A percentile compares a stretch with the other conserved stretches of the same genome.
Evolutionary conservation across 2,113 vertebrate genomes (phyloP).

Genomic region (Alexandromys fortis): DNA sequence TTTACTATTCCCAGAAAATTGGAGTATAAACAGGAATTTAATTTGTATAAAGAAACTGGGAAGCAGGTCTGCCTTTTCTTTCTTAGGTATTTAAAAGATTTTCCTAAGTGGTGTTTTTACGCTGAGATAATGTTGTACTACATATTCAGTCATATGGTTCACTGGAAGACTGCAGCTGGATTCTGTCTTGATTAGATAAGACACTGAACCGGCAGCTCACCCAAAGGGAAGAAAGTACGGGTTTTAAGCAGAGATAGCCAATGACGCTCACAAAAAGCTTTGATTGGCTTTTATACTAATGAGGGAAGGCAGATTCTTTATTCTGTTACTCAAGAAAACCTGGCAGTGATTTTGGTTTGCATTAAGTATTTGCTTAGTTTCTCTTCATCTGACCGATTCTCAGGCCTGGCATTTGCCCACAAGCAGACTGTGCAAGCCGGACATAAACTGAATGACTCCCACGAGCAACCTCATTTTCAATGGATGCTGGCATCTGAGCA

Average conservation of each 20-base stretch:
- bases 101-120: not conserved
- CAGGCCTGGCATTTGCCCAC: not conserved
- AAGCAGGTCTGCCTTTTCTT: not conserved
- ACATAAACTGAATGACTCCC: not conserved
- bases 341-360: not conserved
- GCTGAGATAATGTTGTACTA: not conserved
- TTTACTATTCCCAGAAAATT: not conserved
- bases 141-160: not conserved
- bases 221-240: not conserved
- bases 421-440: not conserved
- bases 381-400: not conserved
- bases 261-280: not conserved
- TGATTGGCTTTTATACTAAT: not conserved
- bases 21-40: not conserved
- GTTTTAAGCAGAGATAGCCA: not conserved
- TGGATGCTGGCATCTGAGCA: not conserved
- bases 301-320: conserved; percentile 2
- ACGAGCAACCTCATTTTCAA: not conserved
- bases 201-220: not conserved
- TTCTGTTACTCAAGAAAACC: not conserved
- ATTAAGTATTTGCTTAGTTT: not conserved
- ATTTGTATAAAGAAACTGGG: not conserved
- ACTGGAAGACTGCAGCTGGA: not conserved
- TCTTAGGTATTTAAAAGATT: not conserved
- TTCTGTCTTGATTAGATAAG: not conserved